A percentile compares a stretch with the other conserved stretches of the same genome.
Conservation (phyloP, 2,888 invertebrate species). For the Agrotis exclamationis region DNA sequence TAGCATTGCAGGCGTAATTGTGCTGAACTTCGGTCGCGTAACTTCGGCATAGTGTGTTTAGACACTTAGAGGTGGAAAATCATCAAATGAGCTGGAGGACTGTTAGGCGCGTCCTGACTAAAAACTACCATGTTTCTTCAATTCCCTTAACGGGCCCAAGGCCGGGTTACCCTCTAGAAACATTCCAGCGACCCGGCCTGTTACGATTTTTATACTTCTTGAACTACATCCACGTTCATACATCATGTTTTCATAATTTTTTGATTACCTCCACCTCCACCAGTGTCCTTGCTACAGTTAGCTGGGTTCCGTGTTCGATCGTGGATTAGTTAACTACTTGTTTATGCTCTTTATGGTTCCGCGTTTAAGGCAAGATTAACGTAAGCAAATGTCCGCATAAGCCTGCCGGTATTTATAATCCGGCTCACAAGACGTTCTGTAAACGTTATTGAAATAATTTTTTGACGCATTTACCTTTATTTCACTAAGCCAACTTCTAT, state of each 20-base stretch:
- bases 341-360: constrained; percentile 18
- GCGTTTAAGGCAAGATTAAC: constrained; percentile 10
- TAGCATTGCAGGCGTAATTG: no score
- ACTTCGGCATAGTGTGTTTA: no score
- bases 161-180: no score
- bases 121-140: no score
- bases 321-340: constrained; percentile 22
- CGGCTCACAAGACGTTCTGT: neutral
- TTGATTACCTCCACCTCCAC: constrained; percentile 14
- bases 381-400: neutral
- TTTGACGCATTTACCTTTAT: neutral
- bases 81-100: no score
- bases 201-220: neutral
- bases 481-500: neutral
- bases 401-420: no score
- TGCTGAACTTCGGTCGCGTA: no score
- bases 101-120: no score
- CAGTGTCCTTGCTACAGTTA: constrained; percentile 11
- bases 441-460: neutral
- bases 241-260: constrained; percentile 37
- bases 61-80: no score
- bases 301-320: constrained; percentile 20
- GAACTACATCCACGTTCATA: neutral
- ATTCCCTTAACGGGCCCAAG: no score
- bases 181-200: neutral